Evolutionary conservation across 2,888 invertebrate genomes (phyloP), one percentile per base, ranked within the genome.

Genomic region (Nemapogon koenigi): DNA sequence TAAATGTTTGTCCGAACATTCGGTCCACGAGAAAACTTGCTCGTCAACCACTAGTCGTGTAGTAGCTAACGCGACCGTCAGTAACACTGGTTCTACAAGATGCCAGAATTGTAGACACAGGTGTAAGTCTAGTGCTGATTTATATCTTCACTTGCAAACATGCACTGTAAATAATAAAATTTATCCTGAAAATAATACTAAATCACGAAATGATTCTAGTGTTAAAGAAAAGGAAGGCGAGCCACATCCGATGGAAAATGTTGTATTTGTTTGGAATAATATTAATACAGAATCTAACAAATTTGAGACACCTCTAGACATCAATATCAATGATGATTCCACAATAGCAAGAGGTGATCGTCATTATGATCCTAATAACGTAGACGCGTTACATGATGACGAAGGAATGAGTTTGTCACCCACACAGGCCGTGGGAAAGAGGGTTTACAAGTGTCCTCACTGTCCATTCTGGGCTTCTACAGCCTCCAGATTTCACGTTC

Each of bases 391-490:
- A 29, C 37, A 35, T 16, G 73, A 73, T 15, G 69, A 62, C 79
- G 81, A 85, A 81, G 62, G 80, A 57, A 56, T 86, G 85, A 61
- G 85, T 49, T 80, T 86, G 37, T 82, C 83, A 37, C 83, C 87
- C 10, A 72, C 69, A 43, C 82, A 82, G 57, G 84, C 85, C 3
- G 81, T 84, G 10, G 83, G 88, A 39, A 88, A 87, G 56, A 85
- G 89, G 64, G 94, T 94, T 36, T 95, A 93, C 71, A 91, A 93
- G 69, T 95, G 94, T 63, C 94, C 94, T 1, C 91, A 93, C 62
- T 95, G 94, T 64, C 85, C 89, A 39, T 94, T 94, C 64, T 94
- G 93, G 90, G 93, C 94, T 4, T 90, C 92, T 8, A 94, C 94
- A 10, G 94, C 94, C 7, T 94, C 94, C 16, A 84, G 94, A 43